These are phyloP conservation scores for Turritopsis dohrnii DNA, from an alignment of 30 jellyfish, hydroid and myxozoan species.

Conservation along the genomic window DNA sequence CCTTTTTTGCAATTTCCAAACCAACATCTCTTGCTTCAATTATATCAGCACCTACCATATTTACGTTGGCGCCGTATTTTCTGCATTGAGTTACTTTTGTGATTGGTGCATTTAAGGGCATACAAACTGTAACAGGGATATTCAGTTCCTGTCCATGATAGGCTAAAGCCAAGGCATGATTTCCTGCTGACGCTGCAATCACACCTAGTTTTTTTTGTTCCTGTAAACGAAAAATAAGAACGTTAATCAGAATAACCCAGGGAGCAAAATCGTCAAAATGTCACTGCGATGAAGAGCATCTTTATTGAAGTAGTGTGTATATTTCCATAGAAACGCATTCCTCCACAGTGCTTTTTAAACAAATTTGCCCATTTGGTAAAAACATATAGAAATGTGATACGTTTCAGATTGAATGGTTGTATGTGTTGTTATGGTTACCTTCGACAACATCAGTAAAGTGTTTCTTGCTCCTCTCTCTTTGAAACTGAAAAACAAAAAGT, in stretches of 20 bases:
- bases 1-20: conserved; percentile 68
- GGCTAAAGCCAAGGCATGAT: conserved; percentile 98
- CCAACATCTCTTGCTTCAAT: conserved; percentile 94
- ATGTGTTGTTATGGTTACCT: conserved; percentile 28
- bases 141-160: conserved; percentile 91
- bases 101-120: conserved; percentile 99
- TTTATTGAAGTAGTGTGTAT: no score
- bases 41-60: conserved; percentile 82
- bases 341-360: no score
- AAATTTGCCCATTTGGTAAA: no score
- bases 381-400: no score
- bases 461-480: conserved; percentile 98
- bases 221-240: conserved; percentile 22
- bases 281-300: no score
- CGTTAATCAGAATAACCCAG: neutral
- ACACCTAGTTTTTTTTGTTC: conserved; percentile 88
- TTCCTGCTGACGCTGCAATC: conserved; percentile 99
- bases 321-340: no score
- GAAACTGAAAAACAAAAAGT: conserved; percentile 48
- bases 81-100: conserved; percentile 81
- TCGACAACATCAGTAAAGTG: conserved; percentile 57
- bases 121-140: conserved; percentile 89
- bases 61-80: conserved; percentile 82
- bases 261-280: neutral
- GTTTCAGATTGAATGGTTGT: no score